Evolutionary conservation across 35 echinoderm and acorn worm genomes (phyloP), one percentile per base, ranked within the genome.

Genomic region (Ptychodera flava): DNA sequence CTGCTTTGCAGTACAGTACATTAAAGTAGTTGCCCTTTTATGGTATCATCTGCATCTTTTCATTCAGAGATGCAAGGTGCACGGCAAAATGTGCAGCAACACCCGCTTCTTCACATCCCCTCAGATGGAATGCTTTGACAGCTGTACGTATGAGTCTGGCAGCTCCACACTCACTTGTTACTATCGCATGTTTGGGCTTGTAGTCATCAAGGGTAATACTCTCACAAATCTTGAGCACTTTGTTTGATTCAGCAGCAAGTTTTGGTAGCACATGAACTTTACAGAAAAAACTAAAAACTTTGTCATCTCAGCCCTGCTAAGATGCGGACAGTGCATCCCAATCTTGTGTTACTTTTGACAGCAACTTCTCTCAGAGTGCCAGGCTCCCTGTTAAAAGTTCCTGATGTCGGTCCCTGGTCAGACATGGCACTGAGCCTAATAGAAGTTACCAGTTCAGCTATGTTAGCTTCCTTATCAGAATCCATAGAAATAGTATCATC

Each of bases 121-220:
- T n/a, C n/a, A n/a, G 90, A 38, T 91, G 84, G 53, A 91, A 91
- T 33, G 90, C 90, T 35, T 91, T 91, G 79, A 84, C 87, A 28
- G 90, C 85, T 16, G 90, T 91, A 32, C 90, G 16, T 14, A 91
- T 53, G n/a, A n/a, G n/a, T n/a, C n/a, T n/a, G n/a, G n/a, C n/a
- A n/a, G n/a, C n/a, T n/a, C n/a, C n/a, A n/a, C n/a, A n/a, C n/a
- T n/a, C n/a, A n/a, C n/a, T n/a, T n/a, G 84, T 91, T 33, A 37
- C 45, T 22, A 86, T 31, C 14, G 79, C 82, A 36, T 91, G 85
- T 0, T 16, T 37, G 75, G 80, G 77, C 36, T 91, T 91, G 2
- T n/a, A n/a, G n/a, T 85, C 89, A 1, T 32, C 32, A 30, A 78
- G 80, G 31, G 89, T 29, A 16, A 91, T 91, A 33, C 82, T 85